These are phyloP conservation scores for Hippoglossus hippoglossus DNA, from an alignment of 2,797 vertebrate species.

Conservation along the genomic window DNA sequence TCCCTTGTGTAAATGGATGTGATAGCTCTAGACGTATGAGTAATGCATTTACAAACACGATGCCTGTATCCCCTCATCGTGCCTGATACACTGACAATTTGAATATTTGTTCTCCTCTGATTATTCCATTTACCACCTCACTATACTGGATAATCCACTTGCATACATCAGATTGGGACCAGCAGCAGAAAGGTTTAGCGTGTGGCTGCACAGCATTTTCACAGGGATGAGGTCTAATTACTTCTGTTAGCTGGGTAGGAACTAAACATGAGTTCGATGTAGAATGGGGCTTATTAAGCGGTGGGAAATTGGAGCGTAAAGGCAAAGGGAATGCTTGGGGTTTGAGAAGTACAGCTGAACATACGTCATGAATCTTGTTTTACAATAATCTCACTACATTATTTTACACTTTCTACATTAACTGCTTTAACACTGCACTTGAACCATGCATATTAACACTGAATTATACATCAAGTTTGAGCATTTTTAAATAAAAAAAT, in stretches of 20 bases:
- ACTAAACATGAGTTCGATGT: constrained; percentile 21
- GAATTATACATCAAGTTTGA: constrained; percentile 5
- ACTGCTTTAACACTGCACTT: neutral
- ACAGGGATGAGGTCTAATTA: constrained; percentile 48
- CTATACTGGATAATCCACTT: constrained; percentile 70
- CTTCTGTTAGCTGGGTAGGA: constrained; percentile 37
- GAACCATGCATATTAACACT: neutral
- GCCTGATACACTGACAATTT: constrained; percentile 68
- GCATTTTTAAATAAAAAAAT: neutral
- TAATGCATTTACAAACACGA: constrained; percentile 69
- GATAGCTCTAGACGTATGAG: constrained; percentile 59
- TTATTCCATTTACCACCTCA: constrained; percentile 71
- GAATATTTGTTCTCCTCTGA: constrained; percentile 66
- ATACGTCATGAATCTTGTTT: constrained; percentile 1
- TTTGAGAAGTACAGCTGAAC: constrained; percentile 6
- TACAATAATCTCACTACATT: neutral
- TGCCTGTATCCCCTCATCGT: constrained; percentile 58
- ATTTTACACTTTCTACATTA: neutral
- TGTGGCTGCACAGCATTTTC: constrained; percentile 51
- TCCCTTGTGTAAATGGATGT: constrained; percentile 42
- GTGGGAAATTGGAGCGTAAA: neutral
- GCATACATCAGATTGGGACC: constrained; percentile 62
- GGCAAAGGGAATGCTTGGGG: neutral
- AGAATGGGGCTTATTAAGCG: constrained; percentile 28
- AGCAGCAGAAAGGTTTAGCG: constrained; percentile 52